phyloP scores from a whole-genome alignment of 2,888 invertebrate species.

The Lamellibrachia columna region DNA sequence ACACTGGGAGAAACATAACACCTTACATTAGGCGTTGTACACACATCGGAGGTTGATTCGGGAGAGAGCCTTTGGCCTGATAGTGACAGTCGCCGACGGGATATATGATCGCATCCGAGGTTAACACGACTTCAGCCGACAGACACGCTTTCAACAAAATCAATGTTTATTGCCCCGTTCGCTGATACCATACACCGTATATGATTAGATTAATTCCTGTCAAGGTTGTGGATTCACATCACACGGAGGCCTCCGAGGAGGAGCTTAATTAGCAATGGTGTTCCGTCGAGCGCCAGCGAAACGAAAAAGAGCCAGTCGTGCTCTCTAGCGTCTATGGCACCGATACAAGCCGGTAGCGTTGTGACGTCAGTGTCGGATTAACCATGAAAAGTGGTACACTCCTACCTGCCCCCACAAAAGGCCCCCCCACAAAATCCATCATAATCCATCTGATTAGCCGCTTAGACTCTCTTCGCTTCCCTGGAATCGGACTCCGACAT shows the following conservation, averaged over 20 bases:
- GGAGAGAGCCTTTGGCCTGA: neutral
- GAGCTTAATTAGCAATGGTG: neutral
- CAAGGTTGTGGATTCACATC: neutral
- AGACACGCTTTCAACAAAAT: constrained; percentile 12
- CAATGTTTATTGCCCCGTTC: neutral
- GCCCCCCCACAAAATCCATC: too few species aligned
- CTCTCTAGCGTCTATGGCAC: neutral
- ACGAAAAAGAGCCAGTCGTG: neutral
- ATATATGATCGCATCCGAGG: neutral
- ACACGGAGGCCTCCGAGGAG: neutral
- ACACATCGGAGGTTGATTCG: too few species aligned
- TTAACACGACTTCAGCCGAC: neutral
- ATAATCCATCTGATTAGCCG: too few species aligned
- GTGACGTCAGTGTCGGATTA: neutral
- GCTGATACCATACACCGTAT: neutral
- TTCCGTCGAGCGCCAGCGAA: neutral
- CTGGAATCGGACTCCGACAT: too few species aligned
- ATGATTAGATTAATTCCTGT: neutral
- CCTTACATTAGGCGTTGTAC: too few species aligned
- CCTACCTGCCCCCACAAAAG: too few species aligned
- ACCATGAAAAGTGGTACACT: too few species aligned
- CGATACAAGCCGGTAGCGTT: neutral
- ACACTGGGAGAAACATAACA: too few species aligned
- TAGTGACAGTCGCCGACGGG: neutral
- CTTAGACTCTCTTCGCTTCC: too few species aligned